Evolutionary conservation across 2,888 invertebrate genomes (phyloP), one percentile per base, ranked within the genome.

Genomic region (Odontomyia ornata): DNA sequence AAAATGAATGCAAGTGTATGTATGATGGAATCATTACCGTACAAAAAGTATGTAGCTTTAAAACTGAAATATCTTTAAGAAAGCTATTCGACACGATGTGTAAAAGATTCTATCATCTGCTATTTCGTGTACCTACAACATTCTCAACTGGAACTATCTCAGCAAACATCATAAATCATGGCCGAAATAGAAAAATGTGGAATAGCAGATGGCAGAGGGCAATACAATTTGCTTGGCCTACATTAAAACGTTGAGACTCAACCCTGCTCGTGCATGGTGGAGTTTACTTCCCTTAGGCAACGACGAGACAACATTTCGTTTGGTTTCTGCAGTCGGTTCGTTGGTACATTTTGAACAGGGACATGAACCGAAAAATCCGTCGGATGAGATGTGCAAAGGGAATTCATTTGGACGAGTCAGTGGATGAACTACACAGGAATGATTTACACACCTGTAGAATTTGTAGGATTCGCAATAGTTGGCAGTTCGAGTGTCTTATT

Each of bases 401-500:
- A 69, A 36, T 73, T 73, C 73, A 73, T 60, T 73, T 57, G 36
- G 73, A 60, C 57, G 43, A 73, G 73, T 73, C n/a, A 72, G 25
- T 52, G n/a, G 18, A 30, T 0, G 56, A 46, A 23, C 47, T 56
- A 23, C 23, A 11, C 30, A 25, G 13, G 73, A 77, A 75, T 78
- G 78, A 78, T 78, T 78, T 78, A 78, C 78, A 75, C 78, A 78
- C 78, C 78, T 78, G 78, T 78, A 77, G 78, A 77, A 78, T 75
- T 77, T 60, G 57, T 60, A 36, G 36, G 9, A 36, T 9, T 36
- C 36, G 36, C 36, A 36, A 5, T 9, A 3, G 9, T 9, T 36
- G 5, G 36, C 36, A 36, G 5, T 36, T 36, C 9, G 36, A 36
- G 64, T 62, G 30, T 15, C 25, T 23, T 36, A 56, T n/a, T 57